Conservation (phyloP, 1,140 invertebrate species). For the Lerema accius region DNA sequence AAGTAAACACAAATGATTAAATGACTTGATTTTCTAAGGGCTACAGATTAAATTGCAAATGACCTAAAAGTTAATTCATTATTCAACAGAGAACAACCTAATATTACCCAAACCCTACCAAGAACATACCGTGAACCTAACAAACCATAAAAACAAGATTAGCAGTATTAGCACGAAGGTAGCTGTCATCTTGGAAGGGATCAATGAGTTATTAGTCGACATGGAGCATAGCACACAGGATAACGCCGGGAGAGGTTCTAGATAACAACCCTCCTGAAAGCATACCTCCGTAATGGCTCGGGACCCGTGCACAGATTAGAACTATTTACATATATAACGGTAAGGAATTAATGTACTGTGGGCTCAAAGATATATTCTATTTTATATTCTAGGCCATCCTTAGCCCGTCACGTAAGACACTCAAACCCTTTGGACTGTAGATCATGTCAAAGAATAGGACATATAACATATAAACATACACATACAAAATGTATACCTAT, state of each 20-base stretch:
- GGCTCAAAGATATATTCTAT: neutral
- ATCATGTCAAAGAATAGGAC: too few relatives aligned
- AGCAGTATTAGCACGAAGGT: slow-evolving; percentile 12
- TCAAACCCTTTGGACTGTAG: too few relatives aligned
- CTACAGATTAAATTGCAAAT: too few relatives aligned
- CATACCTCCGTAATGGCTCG: slow-evolving; percentile 27
- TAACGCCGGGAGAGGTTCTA: slow-evolving; percentile 37
- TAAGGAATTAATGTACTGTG: slow-evolving; percentile 15
- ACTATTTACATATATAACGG: slow-evolving; percentile 27
- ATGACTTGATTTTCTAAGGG: too few relatives aligned
- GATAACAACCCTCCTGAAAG: slow-evolving; percentile 42
- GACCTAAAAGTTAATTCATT: too few relatives aligned
- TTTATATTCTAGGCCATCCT: too few relatives aligned
- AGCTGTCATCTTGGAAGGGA: slow-evolving; percentile 37
- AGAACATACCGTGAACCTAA: neutral
- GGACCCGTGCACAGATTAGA: slow-evolving; percentile 23
- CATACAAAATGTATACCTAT: too few relatives aligned
- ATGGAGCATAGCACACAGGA: slow-evolving; percentile 33
- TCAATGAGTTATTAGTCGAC: slow-evolving; percentile 50
- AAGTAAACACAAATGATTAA: too few relatives aligned
- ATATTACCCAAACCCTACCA: too few relatives aligned
- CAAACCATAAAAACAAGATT: slow-evolving; percentile 28
- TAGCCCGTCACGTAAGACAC: too few relatives aligned
- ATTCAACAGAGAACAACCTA: too few relatives aligned
- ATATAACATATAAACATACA: too few relatives aligned